Percentiles rank a stretch among this genome's conserved stretches.
Conservation (phyloP, 1,140 invertebrate genomes). For the Drosophila tristis region DNA sequence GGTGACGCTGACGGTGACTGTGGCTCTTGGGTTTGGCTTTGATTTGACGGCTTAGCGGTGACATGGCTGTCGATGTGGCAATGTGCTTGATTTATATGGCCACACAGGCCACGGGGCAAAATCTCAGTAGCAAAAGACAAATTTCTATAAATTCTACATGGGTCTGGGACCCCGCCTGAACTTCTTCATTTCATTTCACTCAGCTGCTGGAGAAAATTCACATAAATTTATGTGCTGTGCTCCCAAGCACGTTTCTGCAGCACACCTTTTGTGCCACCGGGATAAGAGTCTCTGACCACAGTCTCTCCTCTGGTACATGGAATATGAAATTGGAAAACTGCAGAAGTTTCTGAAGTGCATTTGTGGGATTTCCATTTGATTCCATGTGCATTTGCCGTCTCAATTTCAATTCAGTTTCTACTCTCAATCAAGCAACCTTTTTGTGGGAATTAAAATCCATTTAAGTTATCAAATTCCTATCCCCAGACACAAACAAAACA, state of each 20-base stretch:
- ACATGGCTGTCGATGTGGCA: conserved; percentile 56
- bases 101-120: conserved; percentile 20
- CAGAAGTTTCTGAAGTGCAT: too few relatives aligned
- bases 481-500: conserved; percentile 18
- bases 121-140: conserved; percentile 5
- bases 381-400: too few relatives aligned
- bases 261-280: conserved; percentile 14
- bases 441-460: conserved; percentile 39
- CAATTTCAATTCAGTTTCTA: too few relatives aligned
- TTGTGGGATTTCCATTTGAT: not conserved
- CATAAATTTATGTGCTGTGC: conserved; percentile 15
- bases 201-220: not conserved
- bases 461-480: conserved; percentile 48
- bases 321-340: not conserved
- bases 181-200: conserved; percentile 19
- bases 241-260: conserved; percentile 24
- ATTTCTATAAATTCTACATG: conserved; percentile 24
- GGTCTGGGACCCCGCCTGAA: not conserved
- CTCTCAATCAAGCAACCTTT: not conserved
- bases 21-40: conserved; percentile 42
- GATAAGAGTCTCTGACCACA: not conserved
- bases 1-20: not conserved
- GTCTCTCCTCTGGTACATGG: not conserved
- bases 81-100: conserved; percentile 58
- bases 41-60: conserved; percentile 68